Evolutionary conservation across 2,113 vertebrate species (phyloP), one percentile per base, ranked within the genome.

Genomic region (Tragelaphus buxtoni): DNA sequence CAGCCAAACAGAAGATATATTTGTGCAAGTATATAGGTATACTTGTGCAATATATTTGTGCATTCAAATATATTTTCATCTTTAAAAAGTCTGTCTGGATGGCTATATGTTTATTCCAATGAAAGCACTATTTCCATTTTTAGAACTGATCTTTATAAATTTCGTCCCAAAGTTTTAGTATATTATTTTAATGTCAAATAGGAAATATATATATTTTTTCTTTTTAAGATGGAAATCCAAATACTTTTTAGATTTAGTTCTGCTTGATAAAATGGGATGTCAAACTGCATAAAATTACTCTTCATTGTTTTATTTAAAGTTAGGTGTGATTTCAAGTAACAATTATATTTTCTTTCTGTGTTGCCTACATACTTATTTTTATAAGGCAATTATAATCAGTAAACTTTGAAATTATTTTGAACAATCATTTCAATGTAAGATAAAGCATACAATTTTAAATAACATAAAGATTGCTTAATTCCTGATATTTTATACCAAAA

Each of bases 211-310:
- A 60, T 61, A 12, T 72, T 74, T 93, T 45, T 94, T 92, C n/a
- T 86, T 85, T 83, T 94, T 93, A 90, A 93, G 72, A 84, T 76
- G 58, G 17, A 97, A 96, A 93, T 83, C 7, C 32, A 95, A 95
- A 94, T 93, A 92, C 91, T 56, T 94, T 90, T 58, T 88, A 24
- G 4, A 95, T 42, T 65, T 80, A 32, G 2, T 2, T 39, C 11
- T 80, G 14, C 22, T 80, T 83, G 83, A 74, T 83, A 88, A 95
- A 95, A 79, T 63, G 5, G n/a, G 24, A 35, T 94, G 53, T 51
- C 13, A 74, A 85, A 60, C 24, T 84, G 9, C 7, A 45, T 63
- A 93, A 55, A 61, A 63, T 1, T 79, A 56, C 30, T 13, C 81
- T 94, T 81, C 12, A 42, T 56, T 93, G 39, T 90, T 95, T 91